phyloP scores from a whole-genome alignment of 2,797 vertebrate genomes.

The Melanotaenia nigrans region DNA sequence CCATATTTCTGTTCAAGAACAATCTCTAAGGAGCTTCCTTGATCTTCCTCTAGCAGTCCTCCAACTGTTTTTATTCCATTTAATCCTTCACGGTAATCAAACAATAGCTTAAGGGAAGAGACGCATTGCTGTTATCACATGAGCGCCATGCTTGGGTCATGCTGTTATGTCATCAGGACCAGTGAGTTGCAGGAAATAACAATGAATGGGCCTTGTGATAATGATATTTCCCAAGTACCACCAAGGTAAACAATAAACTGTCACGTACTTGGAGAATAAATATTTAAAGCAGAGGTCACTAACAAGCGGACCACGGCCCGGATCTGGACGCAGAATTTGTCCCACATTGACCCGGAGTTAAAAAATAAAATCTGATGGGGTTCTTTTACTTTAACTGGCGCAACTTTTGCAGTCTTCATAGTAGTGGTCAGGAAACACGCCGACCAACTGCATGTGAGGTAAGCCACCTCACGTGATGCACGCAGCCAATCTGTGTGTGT shows the following conservation, averaged over 20 bases:
- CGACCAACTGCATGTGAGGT: no score
- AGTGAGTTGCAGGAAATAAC: not conserved
- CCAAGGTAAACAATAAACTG: not conserved
- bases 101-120: constrained; percentile 1
- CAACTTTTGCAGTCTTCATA: no score
- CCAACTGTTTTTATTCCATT: not conserved
- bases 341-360: no score
- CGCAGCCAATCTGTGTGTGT: no score
- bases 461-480: no score
- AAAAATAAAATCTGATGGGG: no score
- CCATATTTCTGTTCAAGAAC: not conserved
- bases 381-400: no score
- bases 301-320: no score
- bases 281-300: no score
- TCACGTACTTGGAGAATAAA: not conserved
- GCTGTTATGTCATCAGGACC: not conserved
- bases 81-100: not conserved
- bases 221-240: not conserved
- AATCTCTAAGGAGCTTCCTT: not conserved
- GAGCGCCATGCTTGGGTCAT: not conserved
- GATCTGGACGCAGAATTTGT: no score
- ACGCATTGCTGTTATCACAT: not conserved
- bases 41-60: not conserved
- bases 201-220: not conserved
- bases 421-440: no score